A percentile compares a stretch with the other conserved stretches of the same genome.
phyloP scores from a whole-genome alignment of 1,140 invertebrate species.

The Kradibia gibbosae region DNA sequence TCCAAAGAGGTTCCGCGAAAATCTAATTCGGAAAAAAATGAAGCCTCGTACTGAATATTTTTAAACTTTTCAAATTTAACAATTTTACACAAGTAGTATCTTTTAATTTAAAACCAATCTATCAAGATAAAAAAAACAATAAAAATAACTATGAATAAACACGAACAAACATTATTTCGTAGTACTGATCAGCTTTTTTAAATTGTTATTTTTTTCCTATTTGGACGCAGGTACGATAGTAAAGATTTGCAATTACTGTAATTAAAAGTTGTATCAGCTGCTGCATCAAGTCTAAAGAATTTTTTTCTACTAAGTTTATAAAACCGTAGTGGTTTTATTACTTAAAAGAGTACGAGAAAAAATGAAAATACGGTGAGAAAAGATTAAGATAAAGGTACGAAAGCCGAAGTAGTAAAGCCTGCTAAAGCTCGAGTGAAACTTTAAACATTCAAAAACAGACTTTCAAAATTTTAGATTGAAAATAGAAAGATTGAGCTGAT shows the following conservation, averaged over 20 bases:
- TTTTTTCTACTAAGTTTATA: conserved; percentile 53
- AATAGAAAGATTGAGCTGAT: neutral
- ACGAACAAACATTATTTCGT: neutral
- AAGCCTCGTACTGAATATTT: neutral
- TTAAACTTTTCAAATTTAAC: neutral
- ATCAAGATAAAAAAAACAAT: neutral
- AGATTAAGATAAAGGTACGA: neutral
- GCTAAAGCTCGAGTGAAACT: neutral
- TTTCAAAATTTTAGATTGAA: neutral
- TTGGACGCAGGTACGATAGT: conserved; percentile 14
- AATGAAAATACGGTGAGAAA: conserved; percentile 7
- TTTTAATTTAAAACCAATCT: neutral
- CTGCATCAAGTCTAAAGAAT: conserved; percentile 41
- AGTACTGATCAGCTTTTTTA: neutral
- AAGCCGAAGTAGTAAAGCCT: neutral
- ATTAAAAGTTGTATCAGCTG: conserved; percentile 60
- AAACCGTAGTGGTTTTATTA: conserved; percentile 37
- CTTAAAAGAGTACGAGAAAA: neutral
- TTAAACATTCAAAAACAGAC: neutral
- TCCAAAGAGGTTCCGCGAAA: neutral
- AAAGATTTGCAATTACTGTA: conserved; percentile 53
- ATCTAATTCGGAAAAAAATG: neutral
- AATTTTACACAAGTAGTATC: neutral
- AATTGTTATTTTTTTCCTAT: neutral
- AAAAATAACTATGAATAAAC: neutral